Base-by-base conservation (phyloP, 2,888 invertebrate genomes). In the Erebia aethiops region DNA sequence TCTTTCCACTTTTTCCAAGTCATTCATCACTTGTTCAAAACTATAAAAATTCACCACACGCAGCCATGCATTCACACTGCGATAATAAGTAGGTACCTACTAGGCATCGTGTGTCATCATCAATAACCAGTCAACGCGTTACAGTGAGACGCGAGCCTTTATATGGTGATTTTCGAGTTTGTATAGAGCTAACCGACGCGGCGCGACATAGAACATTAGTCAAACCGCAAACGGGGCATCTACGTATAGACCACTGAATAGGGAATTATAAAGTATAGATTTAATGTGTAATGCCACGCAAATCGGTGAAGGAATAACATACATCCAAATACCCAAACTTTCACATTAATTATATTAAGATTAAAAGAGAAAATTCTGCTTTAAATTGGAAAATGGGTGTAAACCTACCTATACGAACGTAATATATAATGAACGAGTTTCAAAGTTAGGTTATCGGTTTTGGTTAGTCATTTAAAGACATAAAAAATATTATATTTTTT, bases 31-130 rank as follows among this genome's bases (percentile, higher is more conserved):
- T 65, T 54, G 52, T 54, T 65, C 18, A 51, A 64, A 69, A 43
- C 62, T 35, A 69, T 72, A 72, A 70, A 70, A 63, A 70, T 70
- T 67, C 58, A 49, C n/a, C 10, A 67, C 60, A 56, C 51, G 63
- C 69, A 63, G 49, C 58, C 16, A 72, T 41, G 66, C 67, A 69
- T 70, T n/a, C n/a, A n/a, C n/a, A n/a, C n/a, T 41, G 35, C 35
- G 21, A 35, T 41, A 11, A 16, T 21, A 16, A 11, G 35, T 35
- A 35, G 16, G 7, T 41, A 60, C 46, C 43, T 5, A n/a, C 41
- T 56, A 57, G 26, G 41, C 35, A 16, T 18, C 46, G 56, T 56
- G 52, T 62, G 60, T 41, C 67, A 67, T 69, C 26, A 57, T 58
- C 58, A 58, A 54, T 63, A 41, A 35, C 35, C 18, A 65, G 54